phyloP scores from a whole-genome alignment of 1,140 invertebrate genomes.

The Melipona quadrifasciata region DNA sequence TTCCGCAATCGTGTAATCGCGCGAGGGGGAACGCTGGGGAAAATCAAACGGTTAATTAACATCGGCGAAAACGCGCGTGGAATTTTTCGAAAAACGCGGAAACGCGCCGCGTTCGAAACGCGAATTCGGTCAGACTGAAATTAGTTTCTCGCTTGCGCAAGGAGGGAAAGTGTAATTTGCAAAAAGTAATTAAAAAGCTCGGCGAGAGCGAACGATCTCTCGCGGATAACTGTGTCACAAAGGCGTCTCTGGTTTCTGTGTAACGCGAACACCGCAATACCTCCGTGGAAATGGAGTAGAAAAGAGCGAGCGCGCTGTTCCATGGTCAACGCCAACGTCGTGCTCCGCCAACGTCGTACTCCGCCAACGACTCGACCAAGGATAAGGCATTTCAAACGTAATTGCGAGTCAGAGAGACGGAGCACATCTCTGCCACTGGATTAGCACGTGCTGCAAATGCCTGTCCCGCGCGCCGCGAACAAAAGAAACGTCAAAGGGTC shows the following conservation, averaged over 20 bases:
- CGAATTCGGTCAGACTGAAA: background rate
- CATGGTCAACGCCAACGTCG: too few relatives aligned
- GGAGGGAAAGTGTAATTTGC: background rate
- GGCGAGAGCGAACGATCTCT: background rate
- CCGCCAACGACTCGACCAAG: background rate
- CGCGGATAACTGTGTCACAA: background rate
- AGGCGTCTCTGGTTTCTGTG: background rate
- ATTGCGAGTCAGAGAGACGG: background rate
- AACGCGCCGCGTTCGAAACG: background rate
- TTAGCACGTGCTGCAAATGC: background rate
- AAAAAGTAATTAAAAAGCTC: conserved; percentile 24
- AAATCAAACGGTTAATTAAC: background rate
- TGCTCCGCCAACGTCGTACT: too few relatives aligned
- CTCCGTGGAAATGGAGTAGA: background rate
- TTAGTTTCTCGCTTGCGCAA: background rate
- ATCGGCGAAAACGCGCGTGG: background rate
- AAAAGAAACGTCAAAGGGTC: too few relatives aligned
- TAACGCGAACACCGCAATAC: conserved; percentile 5
- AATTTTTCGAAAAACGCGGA: background rate
- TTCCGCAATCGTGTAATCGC: too few relatives aligned
- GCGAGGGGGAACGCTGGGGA: background rate
- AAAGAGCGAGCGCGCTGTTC: background rate
- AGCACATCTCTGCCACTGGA: background rate
- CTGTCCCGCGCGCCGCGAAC: background rate
- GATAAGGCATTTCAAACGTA: background rate